These are phyloP conservation scores for Varanus salvator DNA, from an alignment of 2,113 vertebrate genomes.

Conservation along the genomic window DNA sequence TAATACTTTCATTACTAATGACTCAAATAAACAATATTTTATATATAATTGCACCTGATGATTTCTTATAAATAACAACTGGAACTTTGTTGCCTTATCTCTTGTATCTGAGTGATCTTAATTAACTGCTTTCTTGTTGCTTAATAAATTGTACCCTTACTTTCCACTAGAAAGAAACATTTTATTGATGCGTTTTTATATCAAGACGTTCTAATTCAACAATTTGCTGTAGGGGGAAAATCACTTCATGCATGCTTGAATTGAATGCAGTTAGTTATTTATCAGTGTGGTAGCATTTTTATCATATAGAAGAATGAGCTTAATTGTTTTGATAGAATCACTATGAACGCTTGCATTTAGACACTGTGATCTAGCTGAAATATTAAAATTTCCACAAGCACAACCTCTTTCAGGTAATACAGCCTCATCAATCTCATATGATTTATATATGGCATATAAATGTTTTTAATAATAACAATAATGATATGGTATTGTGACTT, in stretches of 20 bases:
- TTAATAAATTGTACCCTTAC: conserved; percentile 75
- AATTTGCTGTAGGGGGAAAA: conserved; percentile 51
- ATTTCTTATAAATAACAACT: conserved; percentile 57
- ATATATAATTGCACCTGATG: conserved; percentile 34
- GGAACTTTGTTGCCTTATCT: conserved; percentile 47
- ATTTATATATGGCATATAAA: neutral
- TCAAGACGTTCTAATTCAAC: conserved; percentile 62
- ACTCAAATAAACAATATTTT: conserved; percentile 75
- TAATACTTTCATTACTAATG: conserved; percentile 74
- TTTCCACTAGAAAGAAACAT: conserved; percentile 73
- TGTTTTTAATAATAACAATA: too few species aligned
- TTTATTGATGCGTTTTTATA: conserved; percentile 64
- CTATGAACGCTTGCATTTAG: neutral
- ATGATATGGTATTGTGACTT: neutral
- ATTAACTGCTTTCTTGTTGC: conserved; percentile 73
- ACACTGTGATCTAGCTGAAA: neutral
- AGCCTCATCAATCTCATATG: neutral
- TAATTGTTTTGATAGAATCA: conserved; percentile 9
- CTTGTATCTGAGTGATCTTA: conserved; percentile 69
- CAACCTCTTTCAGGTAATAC: neutral
- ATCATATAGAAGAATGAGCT: neutral
- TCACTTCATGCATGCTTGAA: conserved; percentile 63
- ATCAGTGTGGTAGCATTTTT: neutral
- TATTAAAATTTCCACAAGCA: neutral
- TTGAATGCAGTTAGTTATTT: conserved; percentile 32